Base-by-base conservation (phyloP, 37 sponge, comb jelly and placozoan species). In the Tethya wilhelma region DNA sequence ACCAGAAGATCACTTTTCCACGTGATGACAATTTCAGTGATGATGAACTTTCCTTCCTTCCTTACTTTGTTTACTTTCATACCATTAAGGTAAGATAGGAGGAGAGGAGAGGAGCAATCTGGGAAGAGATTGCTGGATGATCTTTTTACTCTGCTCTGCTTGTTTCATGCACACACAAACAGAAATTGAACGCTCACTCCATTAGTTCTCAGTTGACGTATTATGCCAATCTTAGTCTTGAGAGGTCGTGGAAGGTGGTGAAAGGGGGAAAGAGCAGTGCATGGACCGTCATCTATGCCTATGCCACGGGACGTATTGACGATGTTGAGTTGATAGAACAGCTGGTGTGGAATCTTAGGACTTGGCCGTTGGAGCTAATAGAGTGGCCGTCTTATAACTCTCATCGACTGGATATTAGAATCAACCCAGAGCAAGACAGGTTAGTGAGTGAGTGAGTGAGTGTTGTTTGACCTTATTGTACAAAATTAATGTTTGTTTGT, bases 11-110 rank as follows among this genome's bases (percentile, higher is more conserved):
- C 31, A 89, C 87, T 0, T 86, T 89, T 28, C 86, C 90, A 30
- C 55, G 89, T 28, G 90, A 93, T 59, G 74, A 82, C 76, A 93
- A 89, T 84, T 93, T 75, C 64, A 86, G 84, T 75, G 94, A 93
- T 38, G 90, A 93, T 60, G 90, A 93, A 38, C 70, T 93, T 4
- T 90, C 94, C 36, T 89, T 93, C 76, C 79, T 93, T 0, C 90
- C 87, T 29, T 93, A 93, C 79, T 86, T 93, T 36, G 37, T 70
- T 30, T 93, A 93, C 44, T 83, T 81, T 73, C 70, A 86, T 73
- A 60, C 87, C 0, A n/a, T 83, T 45, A 86, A 89, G 74, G 94
- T 93, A 58, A 14, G 43, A 25, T 49, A 49, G 9, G 9, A 19
- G 53, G 14, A 14, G 14, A 14, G 38, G 68, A 36, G 11, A 67